Base-by-base conservation (phyloP, 2,797 vertebrate genomes). In the Triplophysa yarkandensis region DNA sequence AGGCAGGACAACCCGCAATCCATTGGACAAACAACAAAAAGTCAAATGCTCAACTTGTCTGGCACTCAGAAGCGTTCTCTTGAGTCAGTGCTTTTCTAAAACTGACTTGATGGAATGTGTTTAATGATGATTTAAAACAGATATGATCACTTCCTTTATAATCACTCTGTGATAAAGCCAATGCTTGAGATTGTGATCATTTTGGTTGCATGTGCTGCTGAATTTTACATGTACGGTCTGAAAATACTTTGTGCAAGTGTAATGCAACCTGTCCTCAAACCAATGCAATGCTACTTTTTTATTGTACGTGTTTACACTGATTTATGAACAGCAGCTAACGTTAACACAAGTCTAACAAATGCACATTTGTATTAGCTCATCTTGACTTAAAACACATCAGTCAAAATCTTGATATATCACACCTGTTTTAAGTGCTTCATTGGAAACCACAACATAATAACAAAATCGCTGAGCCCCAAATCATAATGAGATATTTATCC, bases 1-100 rank as follows among this genome's bases (percentile, higher is more conserved):
- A 79, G 82, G 81, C 83, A 43, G 82, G 78, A 74, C 79, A 84
- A 83, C 76, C 80, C 77, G 79, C 71, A 72, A 69, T 62, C 58
- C 61, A 52, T 27, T 60, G 58, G 55, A 68, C 72, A 54, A 55
- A 21, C 52, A 66, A 68, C 39, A 71, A 46, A 71, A 50, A 50
- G 48, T 52, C 65, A 55, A 19, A 76, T 61, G 57, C 39, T 64
- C 70, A 74, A 71, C 19, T 48, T 52, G 23, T 50, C 69, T 28
- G 61, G n/a, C 36, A 44, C 21, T 58, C 11, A 8, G 3, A 2
- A 32, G 28, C 27, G 21, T 55, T 43, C 32, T 41, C 32, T 48
- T 71, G 28, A 6, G 50, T 27, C 43, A 27, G 6, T 50, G 43
- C 55, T 60, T 21, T 62, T 27, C 57, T 50, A 19, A 62, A 66